Conservation (phyloP, 2,888 invertebrate species). For the Brachypterus glaber region DNA sequence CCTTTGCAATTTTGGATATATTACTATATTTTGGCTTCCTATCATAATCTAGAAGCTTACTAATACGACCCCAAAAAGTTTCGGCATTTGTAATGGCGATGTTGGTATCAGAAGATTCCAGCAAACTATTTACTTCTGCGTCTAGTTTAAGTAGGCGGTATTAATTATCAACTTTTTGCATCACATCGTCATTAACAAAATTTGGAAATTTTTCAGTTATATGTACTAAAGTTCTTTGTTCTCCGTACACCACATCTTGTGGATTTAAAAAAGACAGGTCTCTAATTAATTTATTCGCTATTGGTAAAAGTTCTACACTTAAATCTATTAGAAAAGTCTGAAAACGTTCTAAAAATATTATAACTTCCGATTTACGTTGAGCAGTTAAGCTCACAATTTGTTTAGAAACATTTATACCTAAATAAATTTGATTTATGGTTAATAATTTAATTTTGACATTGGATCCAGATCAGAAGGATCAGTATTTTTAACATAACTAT, state of each 20-base stretch:
- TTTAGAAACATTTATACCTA: not conserved
- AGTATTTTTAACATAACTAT: not conserved
- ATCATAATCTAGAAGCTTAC: not conserved
- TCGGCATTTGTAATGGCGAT: not conserved
- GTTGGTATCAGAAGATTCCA: not conserved
- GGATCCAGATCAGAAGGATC: not conserved
- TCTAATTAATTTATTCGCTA: not conserved
- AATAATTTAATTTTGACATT: not conserved
- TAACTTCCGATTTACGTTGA: not conserved
- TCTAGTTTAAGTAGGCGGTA: not conserved
- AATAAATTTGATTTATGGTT: not conserved
- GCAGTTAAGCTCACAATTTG: not conserved
- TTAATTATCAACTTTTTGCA: not conserved
- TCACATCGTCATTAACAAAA: not conserved
- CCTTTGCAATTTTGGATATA: too few species aligned
- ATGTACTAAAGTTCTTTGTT: not conserved
- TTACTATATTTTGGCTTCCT: too few species aligned
- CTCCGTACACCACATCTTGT: not conserved
- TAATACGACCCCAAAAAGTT: not conserved
- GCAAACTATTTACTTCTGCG: not conserved
- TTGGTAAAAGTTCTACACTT: not conserved
- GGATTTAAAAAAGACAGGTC: not conserved
- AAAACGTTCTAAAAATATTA: not conserved
- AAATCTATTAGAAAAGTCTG: not conserved
- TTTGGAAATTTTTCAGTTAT: not conserved